Percentiles rank a stretch among this genome's conserved stretches.
Conservation (phyloP, 2,113 vertebrate genomes). For the Atractosteus spatula region DNA sequence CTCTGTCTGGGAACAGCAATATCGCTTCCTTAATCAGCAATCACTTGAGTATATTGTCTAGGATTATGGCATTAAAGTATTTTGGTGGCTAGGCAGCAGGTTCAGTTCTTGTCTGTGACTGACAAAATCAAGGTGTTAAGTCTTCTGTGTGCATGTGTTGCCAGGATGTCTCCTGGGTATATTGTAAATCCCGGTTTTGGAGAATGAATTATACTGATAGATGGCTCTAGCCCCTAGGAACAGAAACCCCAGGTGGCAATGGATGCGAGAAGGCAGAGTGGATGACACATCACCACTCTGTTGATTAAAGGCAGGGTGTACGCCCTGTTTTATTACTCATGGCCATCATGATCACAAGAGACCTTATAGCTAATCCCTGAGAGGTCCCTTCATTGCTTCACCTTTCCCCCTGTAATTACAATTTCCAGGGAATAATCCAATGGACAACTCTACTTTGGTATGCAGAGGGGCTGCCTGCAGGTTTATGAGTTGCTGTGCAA, state of each 20-base stretch:
- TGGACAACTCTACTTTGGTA: neutral
- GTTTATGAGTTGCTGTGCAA: neutral
- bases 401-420: neutral
- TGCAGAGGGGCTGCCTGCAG: neutral
- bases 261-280: neutral
- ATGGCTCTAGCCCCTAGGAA: neutral
- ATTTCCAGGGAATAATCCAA: neutral
- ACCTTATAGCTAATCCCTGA: neutral
- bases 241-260: neutral
- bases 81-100: neutral
- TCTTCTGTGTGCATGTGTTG: neutral
- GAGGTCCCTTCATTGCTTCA: neutral
- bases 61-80: neutral
- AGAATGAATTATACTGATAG: neutral
- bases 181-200: neutral
- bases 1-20: neutral
- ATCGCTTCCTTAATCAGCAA: neutral
- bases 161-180: neutral
- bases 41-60: neutral
- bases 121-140: neutral
- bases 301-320: constrained; percentile 38
- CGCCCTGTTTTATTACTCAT: constrained; percentile 16
- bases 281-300: neutral
- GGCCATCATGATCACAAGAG: neutral
- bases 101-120: neutral